Evolutionary conservation across 2,888 invertebrate genomes (phyloP), one percentile per base, ranked within the genome.

Genomic region (Crioceris asparagi): DNA sequence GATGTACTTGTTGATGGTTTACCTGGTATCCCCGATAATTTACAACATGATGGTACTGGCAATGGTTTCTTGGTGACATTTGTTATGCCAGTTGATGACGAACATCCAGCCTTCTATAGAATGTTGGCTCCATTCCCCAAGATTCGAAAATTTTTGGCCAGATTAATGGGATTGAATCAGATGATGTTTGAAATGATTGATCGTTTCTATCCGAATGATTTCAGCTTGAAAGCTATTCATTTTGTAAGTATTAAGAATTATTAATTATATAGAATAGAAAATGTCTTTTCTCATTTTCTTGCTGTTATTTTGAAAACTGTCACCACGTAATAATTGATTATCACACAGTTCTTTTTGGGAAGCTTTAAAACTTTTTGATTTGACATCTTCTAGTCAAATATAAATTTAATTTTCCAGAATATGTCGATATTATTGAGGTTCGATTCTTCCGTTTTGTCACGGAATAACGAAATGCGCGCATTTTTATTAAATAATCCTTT

Each of bases 1-100:
- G 91, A 92, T 58, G 67, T 84, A 2, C 90, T 94, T 54, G 66
- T 80, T 3, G 82, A 88, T 50, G 84, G 85, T 25, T 65, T 90
- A 42, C 87, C 88, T 56, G 88, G 75, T 35, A 23, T 31, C 11
- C 33, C 33, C 8, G 33, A 33, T 14, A 33, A 33, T 17, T 8
- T 33, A 6, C 7, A 21, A 8, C 12, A 12, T 12, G 33, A 33
- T 17, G 33, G 33, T 8, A 21, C 19, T 21, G 33, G 23, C 12
- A n/a, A n/a, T n/a, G 33, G 33, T 3, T 65, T 83, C 47, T 69
- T 83, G 47, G 73, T 81, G 2, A 69, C 74, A 2, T 56, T 86
- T 8, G 65, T 79, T 41, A 40, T 62, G 0, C 60, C 70, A 2
- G 62, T 59, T 38, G 77, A 79, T 56, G 57, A 59, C 1, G 68